These are phyloP conservation scores for Channa striata DNA, from an alignment of 2,797 vertebrate genomes.

Conservation along the genomic window DNA sequence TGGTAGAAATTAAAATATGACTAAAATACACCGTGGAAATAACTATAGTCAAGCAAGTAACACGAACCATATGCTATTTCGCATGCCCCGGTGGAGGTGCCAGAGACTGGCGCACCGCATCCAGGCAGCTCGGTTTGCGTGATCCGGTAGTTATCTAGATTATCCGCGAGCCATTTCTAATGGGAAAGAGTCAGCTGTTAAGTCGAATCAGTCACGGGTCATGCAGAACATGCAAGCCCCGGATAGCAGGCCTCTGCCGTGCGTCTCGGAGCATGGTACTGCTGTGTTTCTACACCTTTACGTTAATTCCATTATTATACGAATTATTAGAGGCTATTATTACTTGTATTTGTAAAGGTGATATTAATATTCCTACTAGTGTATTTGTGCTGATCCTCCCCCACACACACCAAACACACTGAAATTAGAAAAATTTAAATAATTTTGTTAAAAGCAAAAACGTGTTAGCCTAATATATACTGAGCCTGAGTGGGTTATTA, in stretches of 20 bases:
- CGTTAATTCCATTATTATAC: neutral
- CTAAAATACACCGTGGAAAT: neutral
- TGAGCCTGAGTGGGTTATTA: too few relatives aligned
- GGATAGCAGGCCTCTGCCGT: conserved; percentile 61
- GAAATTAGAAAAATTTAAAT: too few relatives aligned
- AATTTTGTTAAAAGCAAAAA: too few relatives aligned
- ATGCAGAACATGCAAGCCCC: conserved; percentile 75
- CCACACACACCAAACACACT: too few relatives aligned
- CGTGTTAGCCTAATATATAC: too few relatives aligned
- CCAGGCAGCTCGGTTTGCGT: conserved; percentile 74
- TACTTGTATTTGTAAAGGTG: too few relatives aligned
- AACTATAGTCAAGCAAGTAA: neutral
- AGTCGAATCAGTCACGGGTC: conserved; percentile 84
- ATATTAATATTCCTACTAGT: too few relatives aligned
- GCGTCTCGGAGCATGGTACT: conserved; percentile 46
- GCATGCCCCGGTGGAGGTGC: neutral
- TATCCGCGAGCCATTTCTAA: conserved; percentile 82
- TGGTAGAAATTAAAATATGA: neutral
- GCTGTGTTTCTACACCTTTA: too few relatives aligned
- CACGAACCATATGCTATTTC: neutral
- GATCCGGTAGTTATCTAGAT: conserved; percentile 81
- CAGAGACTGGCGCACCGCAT: conserved; percentile 34
- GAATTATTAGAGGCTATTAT: neutral
- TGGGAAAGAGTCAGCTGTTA: conserved; percentile 84
- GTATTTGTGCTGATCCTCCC: too few relatives aligned